These are phyloP conservation scores for Episyrphus balteatus DNA, from an alignment of 1,140 invertebrate genomes.

Conservation along the genomic window DNA sequence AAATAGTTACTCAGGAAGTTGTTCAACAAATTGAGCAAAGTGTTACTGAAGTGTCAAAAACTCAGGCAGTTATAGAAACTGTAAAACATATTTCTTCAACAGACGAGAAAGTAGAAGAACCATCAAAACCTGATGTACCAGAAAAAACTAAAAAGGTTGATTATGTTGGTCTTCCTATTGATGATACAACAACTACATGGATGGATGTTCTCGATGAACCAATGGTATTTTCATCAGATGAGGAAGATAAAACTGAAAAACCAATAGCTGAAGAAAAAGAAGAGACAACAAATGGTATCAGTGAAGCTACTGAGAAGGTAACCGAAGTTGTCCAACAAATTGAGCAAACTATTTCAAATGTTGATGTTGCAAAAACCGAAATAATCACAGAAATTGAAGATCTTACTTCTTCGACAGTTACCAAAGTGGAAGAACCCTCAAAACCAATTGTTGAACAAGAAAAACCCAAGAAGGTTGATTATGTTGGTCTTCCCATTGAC, in stretches of 20 bases:
- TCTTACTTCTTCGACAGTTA: not conserved
- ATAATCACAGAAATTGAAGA: not conserved
- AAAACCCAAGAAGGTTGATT: constrained; percentile 19
- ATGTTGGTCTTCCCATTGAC: constrained; percentile 39
- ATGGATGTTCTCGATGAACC: constrained; percentile 41
- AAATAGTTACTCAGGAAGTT: not conserved
- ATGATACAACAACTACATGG: constrained; percentile 38
- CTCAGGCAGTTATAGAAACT: not conserved
- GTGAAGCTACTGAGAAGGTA: not conserved
- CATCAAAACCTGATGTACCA: not conserved
- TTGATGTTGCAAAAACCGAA: no score
- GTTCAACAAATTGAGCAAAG: not conserved
- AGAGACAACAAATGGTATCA: no score
- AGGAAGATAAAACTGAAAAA: constrained; percentile 10
- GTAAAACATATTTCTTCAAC: not conserved
- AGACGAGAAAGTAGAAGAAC: not conserved
- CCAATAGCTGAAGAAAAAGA: not conserved
- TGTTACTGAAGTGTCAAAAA: no score
- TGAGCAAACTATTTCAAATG: no score
- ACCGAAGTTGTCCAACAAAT: not conserved
- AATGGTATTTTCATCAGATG: constrained; percentile 36
- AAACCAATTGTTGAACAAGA: not conserved
- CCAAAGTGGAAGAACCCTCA: not conserved
- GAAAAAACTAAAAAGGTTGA: constrained; percentile 11
- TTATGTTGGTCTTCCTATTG: constrained; percentile 36